Evolutionary conservation across 2,888 invertebrate species (phyloP), one percentile per base, ranked within the genome.

Genomic region (Pristionchus exspectatus): DNA sequence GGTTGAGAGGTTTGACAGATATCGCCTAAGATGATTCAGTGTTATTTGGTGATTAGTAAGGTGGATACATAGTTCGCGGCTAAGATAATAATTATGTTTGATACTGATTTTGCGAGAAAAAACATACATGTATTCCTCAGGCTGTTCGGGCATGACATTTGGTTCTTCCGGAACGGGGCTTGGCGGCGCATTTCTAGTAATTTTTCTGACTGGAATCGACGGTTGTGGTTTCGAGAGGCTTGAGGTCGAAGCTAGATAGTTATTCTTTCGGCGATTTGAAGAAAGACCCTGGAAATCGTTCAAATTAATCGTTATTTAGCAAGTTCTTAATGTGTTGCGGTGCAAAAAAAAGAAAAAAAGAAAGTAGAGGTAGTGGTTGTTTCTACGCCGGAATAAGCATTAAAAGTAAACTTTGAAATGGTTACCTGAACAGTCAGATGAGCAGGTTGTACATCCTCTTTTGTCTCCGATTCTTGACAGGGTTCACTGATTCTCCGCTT

Each of bases 201-300:
- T 54, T 81, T n/a, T 24, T 5, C 50, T 14, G 24, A 14, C 50
- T 1, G 44, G 81, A n/a, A 81, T 27, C n/a, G 44, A 12, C 10
- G 27, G 38, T 38, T 9, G 24, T 7, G 77, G 77, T 2, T 50
- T 81, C 14, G 77, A 4, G 50, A 81, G 18, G 74, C 74, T 38
- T 10, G 18, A 1, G 81, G 54, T 24, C 24, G 44, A 50, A 3
- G 10, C 9, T 50, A 9, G 44, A 50, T n/a, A 16, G 38, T 21
- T 77, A 7, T 81, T 81, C 50, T 14, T 81, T n/a, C 69, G n/a
- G n/a, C 81, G 50, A 27, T 27, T 54, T 21, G 21, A 24, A 24
- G 81, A 50, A 14, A 81, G 81, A 12, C 81, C 81, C 50, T 81
- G 81, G 16, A 38, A 74, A 50, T 50, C 44, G 44, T 50, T 50